Base-by-base conservation (phyloP, 2,797 vertebrate genomes). In the Okamejei kenojei region DNA sequence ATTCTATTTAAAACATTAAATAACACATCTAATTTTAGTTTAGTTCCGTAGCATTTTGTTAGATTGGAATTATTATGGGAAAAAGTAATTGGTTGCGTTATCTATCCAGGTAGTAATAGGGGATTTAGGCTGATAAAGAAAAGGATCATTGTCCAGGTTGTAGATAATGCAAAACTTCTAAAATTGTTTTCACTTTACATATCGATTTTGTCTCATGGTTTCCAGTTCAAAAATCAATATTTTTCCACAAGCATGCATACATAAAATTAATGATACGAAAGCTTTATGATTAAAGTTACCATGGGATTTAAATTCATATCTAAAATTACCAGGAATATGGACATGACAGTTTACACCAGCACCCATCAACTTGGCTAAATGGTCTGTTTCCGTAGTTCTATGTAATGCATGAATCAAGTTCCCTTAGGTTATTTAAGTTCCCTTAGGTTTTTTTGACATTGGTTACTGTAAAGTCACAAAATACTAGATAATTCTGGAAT, bases 21-120 rank as follows among this genome's bases (percentile, higher is more conserved):
- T 92, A 73, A 71, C 68, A 54, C 68, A 74, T 74, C 90, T 76
- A 92, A 92, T 74, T 88, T 92, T 74, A 92, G 88, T 71, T 71
- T 90, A 11, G 35, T 92, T 92, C 68, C 58, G n/a, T 15, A 2
- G 23, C 23, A 54, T 38, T 73, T 92, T 76, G 76, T 38, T 76
- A 76, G 15, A 76, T 92, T 92, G 23, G 74, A 91, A 74, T 35
- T 71, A 73, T 73, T 91, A 29, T n/a, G 13, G 71, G 71, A 26
- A 91, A 74, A 5, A 26, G 71, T 73, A 91, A 74, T 91, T 11
- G 17, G 65, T 74, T 45, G 7, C 23, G n/a, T 92, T 17, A 38
- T 92, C 90, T 17, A 2, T 19, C 19, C 32, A 54, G 21, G 23
- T 45, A 13, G 38, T 91, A 91, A 91, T 32, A 45, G 10, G 19